Percentiles rank a stretch among this genome's conserved stretches.
phyloP scores from a whole-genome alignment of 2,888 invertebrate species.

The Epicampocera succincta region DNA sequence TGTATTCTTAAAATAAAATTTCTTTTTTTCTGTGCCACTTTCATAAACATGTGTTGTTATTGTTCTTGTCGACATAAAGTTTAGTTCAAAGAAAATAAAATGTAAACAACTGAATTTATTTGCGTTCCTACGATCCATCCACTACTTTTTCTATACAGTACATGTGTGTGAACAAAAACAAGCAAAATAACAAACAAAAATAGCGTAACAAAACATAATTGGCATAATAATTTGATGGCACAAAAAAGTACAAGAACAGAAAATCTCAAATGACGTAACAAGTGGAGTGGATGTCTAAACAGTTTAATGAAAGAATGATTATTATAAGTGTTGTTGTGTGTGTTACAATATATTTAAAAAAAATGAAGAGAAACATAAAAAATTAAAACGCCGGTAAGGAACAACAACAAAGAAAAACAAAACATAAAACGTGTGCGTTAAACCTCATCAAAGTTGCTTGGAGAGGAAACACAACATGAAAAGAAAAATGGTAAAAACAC shows the following conservation, averaged over 20 bases:
- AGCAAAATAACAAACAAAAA: conserved; percentile 36
- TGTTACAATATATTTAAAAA: not conserved
- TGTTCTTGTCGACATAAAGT: conserved; percentile 6
- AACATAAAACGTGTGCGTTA: not conserved
- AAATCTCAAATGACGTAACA: conserved; percentile 23
- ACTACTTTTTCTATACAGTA: not conserved
- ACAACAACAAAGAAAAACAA: conserved; percentile 7
- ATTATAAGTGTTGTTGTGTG: not conserved
- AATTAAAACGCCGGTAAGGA: conserved; percentile 24
- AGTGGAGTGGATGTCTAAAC: conserved; percentile 7
- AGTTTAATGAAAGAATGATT: conserved; percentile 6
- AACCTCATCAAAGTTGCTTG: not conserved
- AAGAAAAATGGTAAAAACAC: not conserved
- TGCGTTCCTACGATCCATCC: conserved; percentile 23
- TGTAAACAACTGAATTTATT: conserved; percentile 39
- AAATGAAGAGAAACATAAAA: not conserved
- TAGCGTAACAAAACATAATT: conserved; percentile 36
- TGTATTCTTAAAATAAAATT: not conserved
- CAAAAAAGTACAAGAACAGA: not conserved
- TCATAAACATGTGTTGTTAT: not conserved
- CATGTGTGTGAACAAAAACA: no score
- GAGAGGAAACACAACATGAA: not conserved
- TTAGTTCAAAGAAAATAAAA: conserved; percentile 34
- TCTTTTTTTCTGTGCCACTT: conserved; percentile 2
- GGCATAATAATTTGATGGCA: conserved; percentile 26